These are phyloP conservation scores for Calycopis cecrops DNA, from an alignment of 1,140 invertebrate genomes.

Conservation along the genomic window DNA sequence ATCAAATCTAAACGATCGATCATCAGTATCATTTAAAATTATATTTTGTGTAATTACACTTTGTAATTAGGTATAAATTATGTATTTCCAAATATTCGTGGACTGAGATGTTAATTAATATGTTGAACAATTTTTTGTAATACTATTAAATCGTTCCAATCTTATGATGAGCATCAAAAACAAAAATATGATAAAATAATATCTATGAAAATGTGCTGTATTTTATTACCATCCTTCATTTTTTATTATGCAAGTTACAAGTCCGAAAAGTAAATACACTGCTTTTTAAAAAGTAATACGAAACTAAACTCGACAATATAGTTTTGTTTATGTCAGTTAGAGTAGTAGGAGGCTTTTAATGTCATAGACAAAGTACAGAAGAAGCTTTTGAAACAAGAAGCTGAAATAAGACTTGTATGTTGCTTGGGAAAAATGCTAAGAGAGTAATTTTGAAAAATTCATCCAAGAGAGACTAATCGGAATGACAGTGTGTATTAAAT, in stretches of 20 bases:
- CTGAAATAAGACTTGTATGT: no score
- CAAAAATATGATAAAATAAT: conserved; percentile 63
- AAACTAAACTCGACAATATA: background rate
- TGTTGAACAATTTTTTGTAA: conserved; percentile 36
- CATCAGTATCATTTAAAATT: conserved; percentile 75
- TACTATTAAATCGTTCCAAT: conserved; percentile 61
- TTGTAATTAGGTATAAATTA: conserved; percentile 17
- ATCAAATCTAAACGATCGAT: conserved; percentile 89
- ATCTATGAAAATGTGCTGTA: conserved; percentile 39
- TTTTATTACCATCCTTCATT: conserved; percentile 24
- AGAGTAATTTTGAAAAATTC: no score
- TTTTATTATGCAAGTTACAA: conserved; percentile 1
- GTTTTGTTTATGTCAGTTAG: background rate
- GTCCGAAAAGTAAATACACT: no score
- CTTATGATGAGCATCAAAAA: conserved; percentile 67
- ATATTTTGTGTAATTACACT: background rate
- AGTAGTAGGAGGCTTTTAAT: background rate
- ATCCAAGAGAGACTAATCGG: background rate
- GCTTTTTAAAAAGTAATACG: background rate
- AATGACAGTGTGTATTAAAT: no score
- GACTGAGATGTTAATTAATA: conserved; percentile 15
- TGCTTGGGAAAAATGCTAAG: no score
- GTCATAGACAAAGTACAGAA: no score
- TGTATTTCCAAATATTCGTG: conserved; percentile 12
- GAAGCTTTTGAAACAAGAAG: background rate